These are phyloP conservation scores for Alsophila aescularia DNA, from an alignment of 2,888 invertebrate genomes.

Conservation along the genomic window DNA sequence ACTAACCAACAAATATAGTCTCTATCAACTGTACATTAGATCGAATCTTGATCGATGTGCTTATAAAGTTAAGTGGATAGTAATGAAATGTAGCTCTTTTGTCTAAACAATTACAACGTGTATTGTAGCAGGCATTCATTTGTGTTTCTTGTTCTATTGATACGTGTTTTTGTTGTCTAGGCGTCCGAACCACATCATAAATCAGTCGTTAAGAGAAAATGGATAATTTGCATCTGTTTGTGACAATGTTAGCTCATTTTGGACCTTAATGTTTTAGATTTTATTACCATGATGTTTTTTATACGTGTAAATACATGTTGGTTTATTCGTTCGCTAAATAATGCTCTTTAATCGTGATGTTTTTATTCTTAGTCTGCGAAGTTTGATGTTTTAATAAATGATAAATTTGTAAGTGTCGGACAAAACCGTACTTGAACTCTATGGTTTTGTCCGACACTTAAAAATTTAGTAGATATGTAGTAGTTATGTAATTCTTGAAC, in stretches of 20 bases:
- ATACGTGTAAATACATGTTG: conserved; percentile 15
- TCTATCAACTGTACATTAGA: conserved; percentile 2
- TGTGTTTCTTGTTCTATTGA: conserved; percentile 80
- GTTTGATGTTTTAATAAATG: conserved; percentile 70
- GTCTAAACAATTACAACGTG: conserved; percentile 82
- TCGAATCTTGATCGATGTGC: not conserved
- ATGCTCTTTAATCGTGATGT: conserved; percentile 70
- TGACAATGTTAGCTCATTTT: conserved; percentile 37
- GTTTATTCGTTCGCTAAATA: conserved; percentile 58
- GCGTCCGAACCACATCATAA: conserved; percentile 81
- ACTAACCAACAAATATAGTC: not conserved
- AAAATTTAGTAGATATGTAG: no score
- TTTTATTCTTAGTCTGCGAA: conserved; percentile 65
- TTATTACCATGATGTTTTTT: conserved; percentile 17
- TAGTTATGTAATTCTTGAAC: no score
- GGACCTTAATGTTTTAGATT: conserved; percentile 36
- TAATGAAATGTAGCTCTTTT: conserved; percentile 55
- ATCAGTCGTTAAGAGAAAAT: conserved; percentile 66
- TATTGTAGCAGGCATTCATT: conserved; percentile 80
- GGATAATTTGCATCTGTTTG: conserved; percentile 45
- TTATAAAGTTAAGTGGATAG: conserved; percentile 36
- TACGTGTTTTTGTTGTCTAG: conserved; percentile 74
- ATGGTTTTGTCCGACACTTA: no score
- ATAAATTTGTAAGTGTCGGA: not conserved
- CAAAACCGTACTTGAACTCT: no score